Base-by-base conservation (phyloP, 2,888 invertebrate genomes). In the Temnothorax rugatulus region DNA sequence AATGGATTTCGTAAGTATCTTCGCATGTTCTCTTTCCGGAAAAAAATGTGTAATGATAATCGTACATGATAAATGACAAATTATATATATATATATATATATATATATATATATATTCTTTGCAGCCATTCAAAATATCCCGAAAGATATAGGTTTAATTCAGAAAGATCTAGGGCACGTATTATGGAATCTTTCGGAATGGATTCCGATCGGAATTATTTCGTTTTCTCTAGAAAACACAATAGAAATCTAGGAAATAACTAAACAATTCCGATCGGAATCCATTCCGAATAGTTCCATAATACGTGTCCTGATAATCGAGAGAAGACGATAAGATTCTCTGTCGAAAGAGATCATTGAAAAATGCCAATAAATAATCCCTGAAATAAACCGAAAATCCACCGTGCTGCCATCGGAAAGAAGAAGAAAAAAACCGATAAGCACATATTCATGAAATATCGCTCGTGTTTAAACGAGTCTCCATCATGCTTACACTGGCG, bases 61-160 rank as follows among this genome's bases (percentile, higher is more conserved):
- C 74, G n/a, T 25, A 34, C 44, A n/a, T 47, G 64, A 75, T 75
- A 21, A 63, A 75, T 75, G 25, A n/a, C 25, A 25, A 25, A 25
- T 1, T 25, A 25, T 25, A 25, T 25, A 25, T n/a, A n/a, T n/a
- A n/a, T n/a, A n/a, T n/a, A n/a, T n/a, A n/a, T n/a, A n/a, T 25
- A 25, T 1, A 25, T 25, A 25, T 25, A 25, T 25, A 25, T 25
- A 25, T 25, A 25, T 25, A 25, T 34, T 34, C 5, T 34, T 34
- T 34, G 34, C 4, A 5, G 7, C 34, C 34, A 34, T 34, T 34
- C 34, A 34, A 34, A 34, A 34, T 7, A 34, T 34, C 34, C 34
- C 34, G 34, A 34, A 34, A 34, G 34, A 34, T 34, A 34, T 34
- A 34, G 7, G 7, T 34, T 34, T 34, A 34, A 34, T 34, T 34